Evolutionary conservation across 2,113 vertebrate species (phyloP).

Genomic region (Bubo blakistoni): DNA sequence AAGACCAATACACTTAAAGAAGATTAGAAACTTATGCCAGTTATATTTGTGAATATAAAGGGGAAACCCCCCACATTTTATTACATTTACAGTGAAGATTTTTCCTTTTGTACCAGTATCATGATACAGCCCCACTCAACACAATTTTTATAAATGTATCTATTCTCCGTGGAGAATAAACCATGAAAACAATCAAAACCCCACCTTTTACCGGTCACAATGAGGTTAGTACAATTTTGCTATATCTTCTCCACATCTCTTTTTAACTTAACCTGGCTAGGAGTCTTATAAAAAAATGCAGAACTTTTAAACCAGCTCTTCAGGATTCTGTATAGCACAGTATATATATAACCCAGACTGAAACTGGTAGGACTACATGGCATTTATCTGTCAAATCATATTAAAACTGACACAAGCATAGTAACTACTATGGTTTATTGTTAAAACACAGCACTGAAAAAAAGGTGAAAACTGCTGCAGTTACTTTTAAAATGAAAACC

Average conservation of each 20-base stretch:
- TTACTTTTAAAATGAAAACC: neutral
- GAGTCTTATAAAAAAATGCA: neutral
- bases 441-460: neutral
- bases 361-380: neutral
- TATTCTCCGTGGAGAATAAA: neutral
- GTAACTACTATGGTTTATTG: neutral
- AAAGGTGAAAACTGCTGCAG: neutral
- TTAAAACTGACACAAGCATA: neutral
- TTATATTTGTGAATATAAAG: neutral
- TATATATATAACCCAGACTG: neutral
- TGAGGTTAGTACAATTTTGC: neutral
- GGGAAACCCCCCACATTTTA: fast-evolving
- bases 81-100: neutral
- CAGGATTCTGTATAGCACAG: neutral
- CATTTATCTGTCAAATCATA: neutral
- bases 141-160: neutral
- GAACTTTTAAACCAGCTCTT: neutral
- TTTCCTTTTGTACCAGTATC: neutral
- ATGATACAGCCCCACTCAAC: neutral
- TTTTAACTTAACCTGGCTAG: neutral
- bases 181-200: neutral
- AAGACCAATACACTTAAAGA: neutral
- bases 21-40: neutral
- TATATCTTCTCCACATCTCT: neutral
- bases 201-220: neutral